Base-by-base conservation (phyloP, 2,888 invertebrate species). In the Altica lythri region DNA sequence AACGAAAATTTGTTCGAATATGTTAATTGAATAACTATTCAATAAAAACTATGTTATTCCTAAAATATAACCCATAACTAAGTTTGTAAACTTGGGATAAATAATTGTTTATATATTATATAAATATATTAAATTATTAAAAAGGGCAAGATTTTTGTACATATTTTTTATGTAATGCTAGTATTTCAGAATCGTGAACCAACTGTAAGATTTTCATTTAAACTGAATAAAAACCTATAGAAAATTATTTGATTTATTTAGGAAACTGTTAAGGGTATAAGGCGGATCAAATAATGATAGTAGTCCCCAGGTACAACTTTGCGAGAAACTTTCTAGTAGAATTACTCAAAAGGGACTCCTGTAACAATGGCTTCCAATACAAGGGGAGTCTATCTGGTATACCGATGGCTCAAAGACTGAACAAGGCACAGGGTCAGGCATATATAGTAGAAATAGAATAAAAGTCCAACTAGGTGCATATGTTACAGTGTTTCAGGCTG, bases 121-220 rank as follows among this genome's bases (percentile, higher is more conserved):
- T 45, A 45, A 8, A 30, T 34, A 16, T 35, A 46, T 10, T 46
- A 35, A 45, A 46, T 46, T 47, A 47, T 46, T 35, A 16, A 19
- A 17, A 38, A 47, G 47, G 38, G 46, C 17, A 32, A 47, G 38
- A 35, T 10, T 47, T 47, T 38, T 47, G 37, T 47, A 47, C 27
- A 37, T 47, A 47, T 47, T 47, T 37, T 47, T 47, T 47, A 38
- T 47, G 47, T 47, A 47, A 38, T 18, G 25, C 46, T 46, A 46
- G 17, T 25, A 25, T 25, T 25, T 13, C 40, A 40, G 40, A 40
- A 13, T 35, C 9, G 38, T 25, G 47, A 38, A 47, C 38, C 47
- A 47, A 47, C 25, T 47, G 47, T 47, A 47, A 46, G 8, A 34
- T 44, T 48, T 51, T 38, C 29, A 34, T 44, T 51, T 37, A 37